Base-by-base conservation (phyloP, 2,888 invertebrate genomes). In the Pinctada fucata region DNA sequence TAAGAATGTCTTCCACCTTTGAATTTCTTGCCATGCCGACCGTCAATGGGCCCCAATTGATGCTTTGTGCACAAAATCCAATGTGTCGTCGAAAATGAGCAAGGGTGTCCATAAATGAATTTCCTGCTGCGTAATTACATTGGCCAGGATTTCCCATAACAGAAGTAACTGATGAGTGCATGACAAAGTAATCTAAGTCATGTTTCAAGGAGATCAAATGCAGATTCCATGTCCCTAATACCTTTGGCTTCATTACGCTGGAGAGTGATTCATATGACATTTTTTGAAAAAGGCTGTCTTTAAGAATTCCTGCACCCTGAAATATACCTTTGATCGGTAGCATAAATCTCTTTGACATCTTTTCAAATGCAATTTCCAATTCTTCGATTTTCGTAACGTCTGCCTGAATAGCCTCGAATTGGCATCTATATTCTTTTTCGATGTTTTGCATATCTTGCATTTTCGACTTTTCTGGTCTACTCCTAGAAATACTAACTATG, bases 41-140 rank as follows among this genome's bases (percentile, higher is more conserved):
- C 69, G 79, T 81, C 3, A 89, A 81, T 5, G 87, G 82, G n/a
- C 88, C 88, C 90, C 88, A 90, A 73, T 89, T 88, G 10, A 90
- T 88, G 47, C 80, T 79, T 78, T 88, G 87, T 1, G 82, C 88
- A 2, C 85, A 63, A 2, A 86, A 75, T 3, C 85, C 86, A 16
- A 78, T 66, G 13, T 72, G 58, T 31, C 85, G 78, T 8, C 90
- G 82, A 76, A 84, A 87, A 66, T 82, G 79, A 3, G 86, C 86
- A 16, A 90, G 74, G 0, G 86, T 76, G 73, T 90, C 90, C 76
- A 86, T 79, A 71, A 90, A 90, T 3, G 85, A 82, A 68, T 89
- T 89, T 13, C 83, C 88, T 6, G 88, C 88, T 3, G 87, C 88
- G 78, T 90, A 88, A 75, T 85, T 87, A 6, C 85, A 77, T 69